These are phyloP conservation scores for Phortica okadai DNA, from an alignment of 2,888 invertebrate species.

Conservation along the genomic window DNA sequence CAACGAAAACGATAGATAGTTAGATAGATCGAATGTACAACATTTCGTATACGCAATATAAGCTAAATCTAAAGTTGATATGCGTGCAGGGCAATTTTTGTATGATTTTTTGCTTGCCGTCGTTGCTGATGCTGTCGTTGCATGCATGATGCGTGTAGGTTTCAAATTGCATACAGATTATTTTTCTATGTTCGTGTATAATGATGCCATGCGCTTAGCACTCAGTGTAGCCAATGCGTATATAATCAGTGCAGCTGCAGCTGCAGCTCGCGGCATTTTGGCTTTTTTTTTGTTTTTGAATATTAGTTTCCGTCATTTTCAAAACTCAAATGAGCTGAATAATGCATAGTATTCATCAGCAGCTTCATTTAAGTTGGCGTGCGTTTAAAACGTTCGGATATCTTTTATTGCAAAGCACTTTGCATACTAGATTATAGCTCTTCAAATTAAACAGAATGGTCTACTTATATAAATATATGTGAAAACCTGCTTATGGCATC, in stretches of 20 bases:
- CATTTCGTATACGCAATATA: conserved; percentile 18
- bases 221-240: background rate
- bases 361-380: no score
- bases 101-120: background rate
- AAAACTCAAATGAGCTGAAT: no score
- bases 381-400: no score
- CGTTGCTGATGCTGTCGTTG: background rate
- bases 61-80: background rate
- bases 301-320: no score
- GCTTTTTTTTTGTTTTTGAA: no score
- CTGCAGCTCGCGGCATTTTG: background rate
- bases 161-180: conserved; percentile 16
- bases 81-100: background rate
- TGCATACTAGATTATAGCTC: no score
- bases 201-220: background rate
- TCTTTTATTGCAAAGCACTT: no score
- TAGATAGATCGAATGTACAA: conserved; percentile 2
- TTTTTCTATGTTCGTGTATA: background rate
- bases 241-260: background rate
- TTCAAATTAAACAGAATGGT: no score
- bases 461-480: no score
- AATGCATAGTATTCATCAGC: no score
- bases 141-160: background rate
- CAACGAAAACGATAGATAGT: background rate
- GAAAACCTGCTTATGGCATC: no score